Evolutionary conservation across 2,113 vertebrate genomes (phyloP), one percentile per base, ranked within the genome.

Genomic region (Oreochromis spilurus): DNA sequence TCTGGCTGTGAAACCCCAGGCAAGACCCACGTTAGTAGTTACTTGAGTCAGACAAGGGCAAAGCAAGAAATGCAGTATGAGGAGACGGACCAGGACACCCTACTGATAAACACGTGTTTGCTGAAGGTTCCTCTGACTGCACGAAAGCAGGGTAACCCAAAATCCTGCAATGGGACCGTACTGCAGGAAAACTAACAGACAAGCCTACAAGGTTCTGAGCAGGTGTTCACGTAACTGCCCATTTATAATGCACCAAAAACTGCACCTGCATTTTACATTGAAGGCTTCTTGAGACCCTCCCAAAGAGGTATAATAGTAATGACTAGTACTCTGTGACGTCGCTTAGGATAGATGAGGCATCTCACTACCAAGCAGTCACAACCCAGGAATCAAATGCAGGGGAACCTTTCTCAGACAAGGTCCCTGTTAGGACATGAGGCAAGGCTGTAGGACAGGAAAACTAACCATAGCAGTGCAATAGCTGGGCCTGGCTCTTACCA

Each of bases 311-410:
- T 65, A 65, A n/a, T 36, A 36, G 0, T 36, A 65, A 65, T 7
- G 17, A 65, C 31, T 36, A 34, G 34, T 62, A 36, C 58, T 7
- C 17, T 36, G 58, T 62, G 58, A 62, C 31, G 6, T 70, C n/a
- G 0, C 65, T 26, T 43, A 70, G n/a, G 38, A 70, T 9, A 43
- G 0, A 43, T 8, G 65, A 14, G 21, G n/a, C 38, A 14, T 43
- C 38, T 70, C 65, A 43, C 4, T 70, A 26, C 65, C 38, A 70
- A 43, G 65, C 65, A 16, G 13, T 70, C 24, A 70, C 65, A 24
- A 16, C 38, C 65, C 5, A 62, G 58, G 58, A 13, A 0, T n/a
- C 12, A 16, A 24, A 43, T 24, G 38, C 17, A 16, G 1, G 38
- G 5, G 13, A 17, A 45, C 13, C 3, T 9, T 0, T 21, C 38